Base-by-base conservation (phyloP, 2,888 invertebrate genomes). In the Drosophila limbata region DNA sequence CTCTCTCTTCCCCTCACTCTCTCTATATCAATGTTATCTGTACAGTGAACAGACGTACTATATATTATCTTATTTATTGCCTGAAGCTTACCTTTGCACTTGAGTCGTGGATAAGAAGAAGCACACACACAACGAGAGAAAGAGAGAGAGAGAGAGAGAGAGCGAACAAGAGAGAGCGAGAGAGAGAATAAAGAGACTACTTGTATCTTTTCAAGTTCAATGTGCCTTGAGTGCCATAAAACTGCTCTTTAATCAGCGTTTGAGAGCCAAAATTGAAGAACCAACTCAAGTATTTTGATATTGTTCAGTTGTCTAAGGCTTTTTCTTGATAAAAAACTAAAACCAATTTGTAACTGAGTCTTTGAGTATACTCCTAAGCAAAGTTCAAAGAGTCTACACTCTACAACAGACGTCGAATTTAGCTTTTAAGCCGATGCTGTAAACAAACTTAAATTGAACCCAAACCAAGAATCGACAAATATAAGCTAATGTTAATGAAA, bases 11-110 rank as follows among this genome's bases (percentile, higher is more conserved):
- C 35, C 28, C 55, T 45, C 4, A 3, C 39, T 11, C n/a, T 28
- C 1, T 53, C 31, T 35, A 45, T 39, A 25, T 25, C 25, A 25
- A 25, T 25, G 25, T 31, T 33, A 40, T 39, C 56, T 45, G 44
- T 11, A 31, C 50, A 55, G 19, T 40, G 33, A 42, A 13, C 50
- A 61, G 45, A 48, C 61, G 25, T 63, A 40, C 63, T 48, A 56
- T 60, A 60, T 61, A 61, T 77, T 52, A 73, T 73, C 63, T 73
- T 73, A 73, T 76, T 76, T 76, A 69, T 73, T 78, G 69, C 57
- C 61, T 21, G 25, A 33, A 55, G 78, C 74, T 78, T 78, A 76
- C 74, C 75, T 78, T 61, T 53, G 42, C 75, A 68, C 78, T 73
- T 47, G 63, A 64, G 53, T 39, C 33, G 55, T 62, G 47, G 47